A percentile compares a stretch with the other conserved stretches of the same genome.
phyloP scores from a whole-genome alignment of 2,888 invertebrate genomes.

The Selenia dentaria region DNA sequence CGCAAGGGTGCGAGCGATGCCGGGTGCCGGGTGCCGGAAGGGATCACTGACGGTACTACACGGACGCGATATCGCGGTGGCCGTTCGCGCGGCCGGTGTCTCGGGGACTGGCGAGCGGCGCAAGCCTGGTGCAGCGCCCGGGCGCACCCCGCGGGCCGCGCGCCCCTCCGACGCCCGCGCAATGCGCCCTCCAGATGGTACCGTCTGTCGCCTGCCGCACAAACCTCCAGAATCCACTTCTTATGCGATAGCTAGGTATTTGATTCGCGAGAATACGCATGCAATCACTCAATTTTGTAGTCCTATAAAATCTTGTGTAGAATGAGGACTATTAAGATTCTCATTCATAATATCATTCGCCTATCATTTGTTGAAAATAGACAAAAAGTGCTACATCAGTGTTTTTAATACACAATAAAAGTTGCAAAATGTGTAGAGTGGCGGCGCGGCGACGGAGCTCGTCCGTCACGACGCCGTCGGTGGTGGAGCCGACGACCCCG shows the following conservation, averaged over 20 bases:
- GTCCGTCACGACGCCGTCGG: conserved; percentile 21
- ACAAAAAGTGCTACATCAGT: too few species aligned
- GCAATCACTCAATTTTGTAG: too few species aligned
- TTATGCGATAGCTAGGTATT: conserved; percentile 11
- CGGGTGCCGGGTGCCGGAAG: conserved; percentile 60
- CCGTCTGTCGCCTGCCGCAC: conserved; percentile 46
- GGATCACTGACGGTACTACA: conserved; percentile 46
- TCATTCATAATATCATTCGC: too few species aligned
- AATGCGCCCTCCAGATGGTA: conserved; percentile 74
- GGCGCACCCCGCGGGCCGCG: conserved; percentile 62
- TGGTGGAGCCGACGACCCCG: conserved; percentile 68
- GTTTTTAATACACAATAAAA: conserved; percentile 11
- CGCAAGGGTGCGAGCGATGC: conserved; percentile 58
- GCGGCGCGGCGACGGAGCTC: conserved; percentile 27
- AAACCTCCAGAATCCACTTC: conserved; percentile 57
- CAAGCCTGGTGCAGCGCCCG: conserved; percentile 64
- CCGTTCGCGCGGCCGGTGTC: conserved; percentile 82
- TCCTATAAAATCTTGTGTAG: too few species aligned
- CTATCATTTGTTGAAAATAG: too few species aligned
- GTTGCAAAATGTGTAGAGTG: conserved; percentile 17
- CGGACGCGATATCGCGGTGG: conserved; percentile 66
- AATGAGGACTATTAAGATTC: too few species aligned
- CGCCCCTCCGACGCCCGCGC: conserved; percentile 62
- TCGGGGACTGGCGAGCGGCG: conserved; percentile 78
- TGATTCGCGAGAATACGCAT: too few species aligned